phyloP scores from a whole-genome alignment of 2,888 invertebrate genomes.

The Abscondita cerata region DNA sequence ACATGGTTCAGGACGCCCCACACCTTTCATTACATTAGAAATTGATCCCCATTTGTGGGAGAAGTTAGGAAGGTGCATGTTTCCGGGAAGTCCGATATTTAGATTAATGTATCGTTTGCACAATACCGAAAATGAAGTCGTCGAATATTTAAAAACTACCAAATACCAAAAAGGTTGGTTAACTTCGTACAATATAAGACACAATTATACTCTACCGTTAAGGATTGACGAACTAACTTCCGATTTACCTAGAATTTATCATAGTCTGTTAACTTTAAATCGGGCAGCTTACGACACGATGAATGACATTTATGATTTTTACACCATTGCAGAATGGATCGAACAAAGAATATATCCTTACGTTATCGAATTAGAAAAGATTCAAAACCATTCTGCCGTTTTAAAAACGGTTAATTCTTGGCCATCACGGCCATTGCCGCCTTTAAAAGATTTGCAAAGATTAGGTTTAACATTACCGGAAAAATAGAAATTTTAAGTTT shows the following conservation, averaged over 20 bases:
- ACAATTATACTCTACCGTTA: slow-evolving; percentile 71
- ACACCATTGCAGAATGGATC: slow-evolving; percentile 70
- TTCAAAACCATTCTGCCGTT: slow-evolving; percentile 62
- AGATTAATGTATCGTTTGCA: slow-evolving; percentile 60
- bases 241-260: slow-evolving; percentile 65
- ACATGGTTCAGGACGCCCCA: slow-evolving; percentile 44
- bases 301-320: slow-evolving; percentile 66
- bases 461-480: slow-evolving; percentile 55
- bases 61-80: slow-evolving; percentile 67
- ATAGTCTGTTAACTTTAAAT: slow-evolving; percentile 63
- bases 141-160: slow-evolving; percentile 55
- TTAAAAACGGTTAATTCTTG: slow-evolving; percentile 64
- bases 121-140: slow-evolving; percentile 56
- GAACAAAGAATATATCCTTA: slow-evolving; percentile 70
- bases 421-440: slow-evolving; percentile 67
- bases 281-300: slow-evolving; percentile 65
- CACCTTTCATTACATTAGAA: slow-evolving; percentile 65
- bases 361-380: slow-evolving; percentile 61
- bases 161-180: slow-evolving; percentile 66
- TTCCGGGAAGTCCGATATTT: slow-evolving; percentile 67
- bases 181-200: slow-evolving; percentile 72
- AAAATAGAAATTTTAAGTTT: slow-evolving; percentile 29
- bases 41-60: slow-evolving; percentile 69
- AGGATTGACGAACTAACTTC: slow-evolving; percentile 68
- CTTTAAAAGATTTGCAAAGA: slow-evolving; percentile 58